Evolutionary conservation across 2,797 vertebrate species (phyloP).

Genomic region (Dicrostonyx torquatus): DNA sequence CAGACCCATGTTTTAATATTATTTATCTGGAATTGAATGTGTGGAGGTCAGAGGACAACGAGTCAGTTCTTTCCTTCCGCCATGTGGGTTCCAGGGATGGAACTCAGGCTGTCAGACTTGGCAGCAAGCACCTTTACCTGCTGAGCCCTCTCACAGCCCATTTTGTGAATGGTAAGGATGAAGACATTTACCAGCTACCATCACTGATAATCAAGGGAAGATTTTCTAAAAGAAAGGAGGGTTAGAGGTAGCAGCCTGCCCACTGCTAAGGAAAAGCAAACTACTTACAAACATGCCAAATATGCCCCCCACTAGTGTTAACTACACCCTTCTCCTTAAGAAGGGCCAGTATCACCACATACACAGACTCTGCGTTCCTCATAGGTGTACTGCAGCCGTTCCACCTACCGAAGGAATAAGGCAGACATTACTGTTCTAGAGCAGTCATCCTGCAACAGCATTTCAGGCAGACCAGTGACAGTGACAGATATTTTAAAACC

Average conservation of each 20-base stretch:
- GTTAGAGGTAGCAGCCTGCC: not conserved
- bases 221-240: slow-evolving; percentile 25
- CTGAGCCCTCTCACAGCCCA: not conserved
- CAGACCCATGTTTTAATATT: not conserved
- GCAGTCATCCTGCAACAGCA: not conserved
- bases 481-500: not conserved
- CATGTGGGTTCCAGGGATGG: not conserved
- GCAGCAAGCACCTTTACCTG: not conserved
- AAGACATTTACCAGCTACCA: not conserved
- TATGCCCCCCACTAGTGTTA: slow-evolving; percentile 48
- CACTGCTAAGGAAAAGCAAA: not conserved
- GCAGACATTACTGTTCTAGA: slow-evolving; percentile 79
- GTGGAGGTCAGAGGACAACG: not conserved
- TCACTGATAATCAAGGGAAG: not conserved
- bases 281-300: slow-evolving; percentile 27
- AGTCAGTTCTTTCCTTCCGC: not conserved
- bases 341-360: slow-evolving; percentile 87
- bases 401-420: slow-evolving; percentile 94
- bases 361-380: slow-evolving; percentile 96
- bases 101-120: not conserved
- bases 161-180: not conserved
- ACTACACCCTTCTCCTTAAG: slow-evolving; percentile 36
- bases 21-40: not conserved
- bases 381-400: slow-evolving; percentile 94
- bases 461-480: not conserved